A percentile compares a stretch with the other conserved stretches of the same genome.
Conservation (phyloP, 2,888 invertebrate species). For the Acrocyrtus sp. region DNA sequence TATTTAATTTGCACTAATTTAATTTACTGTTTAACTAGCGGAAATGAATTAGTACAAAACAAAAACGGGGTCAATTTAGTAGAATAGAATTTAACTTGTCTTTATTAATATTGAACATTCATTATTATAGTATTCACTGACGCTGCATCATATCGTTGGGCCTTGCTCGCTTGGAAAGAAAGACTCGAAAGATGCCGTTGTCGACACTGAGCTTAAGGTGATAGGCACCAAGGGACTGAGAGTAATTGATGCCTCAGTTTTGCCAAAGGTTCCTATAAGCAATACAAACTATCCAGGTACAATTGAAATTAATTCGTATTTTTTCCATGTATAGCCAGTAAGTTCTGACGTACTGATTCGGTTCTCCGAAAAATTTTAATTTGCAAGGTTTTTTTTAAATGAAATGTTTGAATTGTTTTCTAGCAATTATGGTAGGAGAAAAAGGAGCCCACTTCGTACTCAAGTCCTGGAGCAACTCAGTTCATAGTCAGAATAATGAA, state of each 20-base stretch:
- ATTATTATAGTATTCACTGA: conserved; percentile 7
- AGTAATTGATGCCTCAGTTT: conserved; percentile 49
- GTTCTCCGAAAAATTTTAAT: background rate
- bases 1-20: too few relatives aligned
- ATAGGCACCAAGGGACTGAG: conserved; percentile 45
- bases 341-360: background rate
- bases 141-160: conserved; percentile 58
- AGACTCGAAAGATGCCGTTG: conserved; percentile 41
- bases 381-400: background rate
- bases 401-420: background rate
- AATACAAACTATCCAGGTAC: conserved; percentile 44
- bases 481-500: conserved; percentile 42
- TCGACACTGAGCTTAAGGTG: conserved; percentile 53
- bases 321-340: too few relatives aligned
- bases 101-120: background rate
- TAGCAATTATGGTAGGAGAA: conserved; percentile 44
- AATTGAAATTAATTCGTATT: too few relatives aligned
- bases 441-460: conserved; percentile 41
- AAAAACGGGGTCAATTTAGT: too few relatives aligned
- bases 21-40: too few relatives aligned
- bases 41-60: too few relatives aligned
- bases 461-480: conserved; percentile 33
- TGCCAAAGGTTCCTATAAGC: conserved; percentile 41
- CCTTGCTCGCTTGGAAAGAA: conserved; percentile 54
- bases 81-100: background rate